Base-by-base conservation (phyloP, 2,888 invertebrate genomes). In the Tetanocera ferruginea region DNA sequence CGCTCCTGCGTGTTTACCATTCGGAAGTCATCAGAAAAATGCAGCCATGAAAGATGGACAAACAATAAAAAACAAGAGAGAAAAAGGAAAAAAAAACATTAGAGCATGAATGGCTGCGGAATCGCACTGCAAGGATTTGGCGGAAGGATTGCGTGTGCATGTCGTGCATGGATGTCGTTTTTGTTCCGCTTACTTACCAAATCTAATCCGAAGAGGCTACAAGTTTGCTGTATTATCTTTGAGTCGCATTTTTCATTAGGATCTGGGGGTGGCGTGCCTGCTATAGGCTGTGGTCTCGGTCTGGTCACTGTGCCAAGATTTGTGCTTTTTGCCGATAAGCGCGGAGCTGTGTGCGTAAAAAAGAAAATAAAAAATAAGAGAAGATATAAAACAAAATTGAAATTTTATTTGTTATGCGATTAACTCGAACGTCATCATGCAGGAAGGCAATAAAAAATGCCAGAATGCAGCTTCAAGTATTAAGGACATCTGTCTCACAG, bases 151-250 rank as follows among this genome's bases (percentile, higher is more conserved):
- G 64, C n/a, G 25, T 34, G 31, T 66, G 34, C 34, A 64, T 37
- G 37, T 43, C 8, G 37, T 31, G 62, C 19, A 17, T 64, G 34
- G 17, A 23, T 28, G 17, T 62, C 17, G 62, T 28, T 62, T 31
- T 28, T 62, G 62, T 23, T 62, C 28, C 23, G 69, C 11, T 17
- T 77, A 82, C 91, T 91, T 88, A 95, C 95, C 91, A 97, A 91
- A 90, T 97, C 97, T 78, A 97, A 91, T 11, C 97, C 97, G 88
- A 97, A 97, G 69, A 97, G 92, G 80, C 94, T 95, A 89, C 97
- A 97, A 31, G 97, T 97, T 87, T 96, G 95, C 88, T 96, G 96
- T 83, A 97, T 96, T 87, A 96, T 94, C 89, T 95, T 95, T 77
- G 94, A 94, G 90, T 97, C 97, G 90, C 96, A 96, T 91, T 96